Evolutionary conservation across 2,113 vertebrate species (phyloP).

Genomic region (Clarias gariepinus): DNA sequence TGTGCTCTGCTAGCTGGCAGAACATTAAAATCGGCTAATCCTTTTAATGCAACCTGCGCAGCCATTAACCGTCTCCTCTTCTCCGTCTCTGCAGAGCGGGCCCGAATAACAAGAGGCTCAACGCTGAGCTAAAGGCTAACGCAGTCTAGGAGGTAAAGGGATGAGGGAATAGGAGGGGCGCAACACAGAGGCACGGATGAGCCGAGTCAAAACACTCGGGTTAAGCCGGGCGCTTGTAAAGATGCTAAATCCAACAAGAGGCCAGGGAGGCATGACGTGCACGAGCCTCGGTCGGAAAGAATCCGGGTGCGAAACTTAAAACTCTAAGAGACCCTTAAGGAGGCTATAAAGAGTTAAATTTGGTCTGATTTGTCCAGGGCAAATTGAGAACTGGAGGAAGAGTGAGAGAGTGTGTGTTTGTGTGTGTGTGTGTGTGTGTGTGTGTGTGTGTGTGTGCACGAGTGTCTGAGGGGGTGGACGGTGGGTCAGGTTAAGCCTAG

Average conservation of each 20-base stretch:
- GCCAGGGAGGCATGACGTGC: conserved; percentile 39
- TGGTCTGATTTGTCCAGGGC: conserved; percentile 78
- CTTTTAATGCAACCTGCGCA: conserved; percentile 53
- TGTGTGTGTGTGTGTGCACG: conserved; percentile 67
- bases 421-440: conserved; percentile 26
- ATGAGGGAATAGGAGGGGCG: conserved; percentile 45
- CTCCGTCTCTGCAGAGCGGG: conserved; percentile 27
- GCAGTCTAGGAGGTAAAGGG: not conserved
- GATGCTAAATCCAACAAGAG: conserved; percentile 61
- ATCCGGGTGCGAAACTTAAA: conserved; percentile 68
- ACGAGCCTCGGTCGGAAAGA: conserved; percentile 55
- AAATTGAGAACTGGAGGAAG: conserved; percentile 74
- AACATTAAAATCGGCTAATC: conserved; percentile 55
- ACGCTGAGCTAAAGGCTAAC: conserved; percentile 36
- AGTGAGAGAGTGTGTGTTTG: not conserved
- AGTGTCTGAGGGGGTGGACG: conserved; percentile 43
- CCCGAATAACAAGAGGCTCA: conserved; percentile 26
- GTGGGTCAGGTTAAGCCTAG: conserved; percentile 76
- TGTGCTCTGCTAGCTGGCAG: conserved; percentile 46
- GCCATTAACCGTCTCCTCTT: conserved; percentile 47
- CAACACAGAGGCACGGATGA: conserved; percentile 49
- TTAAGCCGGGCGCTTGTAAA: conserved; percentile 56
- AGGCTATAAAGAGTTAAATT: conserved; percentile 83
- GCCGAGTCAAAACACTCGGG: conserved; percentile 52
- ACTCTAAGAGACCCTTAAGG: conserved; percentile 64